These are phyloP conservation scores for Anastrepha obliqua DNA, from an alignment of 1,140 invertebrate species.

Conservation along the genomic window DNA sequence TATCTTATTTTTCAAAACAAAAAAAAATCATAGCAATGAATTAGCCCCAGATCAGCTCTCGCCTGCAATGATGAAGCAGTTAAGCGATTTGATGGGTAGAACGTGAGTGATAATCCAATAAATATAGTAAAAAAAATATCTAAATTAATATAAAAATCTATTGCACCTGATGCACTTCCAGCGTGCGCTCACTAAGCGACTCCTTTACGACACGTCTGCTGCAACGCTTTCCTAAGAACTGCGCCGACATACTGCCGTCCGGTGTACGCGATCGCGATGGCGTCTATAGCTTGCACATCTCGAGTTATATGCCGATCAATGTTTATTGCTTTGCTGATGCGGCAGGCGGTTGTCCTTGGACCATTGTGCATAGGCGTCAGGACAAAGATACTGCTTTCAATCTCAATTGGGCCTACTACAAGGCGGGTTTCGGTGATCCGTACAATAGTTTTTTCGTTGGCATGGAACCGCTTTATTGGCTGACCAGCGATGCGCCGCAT, in stretches of 20 bases:
- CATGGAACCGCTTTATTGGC: neutral
- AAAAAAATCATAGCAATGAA: neutral
- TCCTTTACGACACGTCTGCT: conserved; percentile 13
- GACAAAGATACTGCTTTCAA: conserved; percentile 16
- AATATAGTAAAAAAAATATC: neutral
- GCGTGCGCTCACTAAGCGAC: neutral
- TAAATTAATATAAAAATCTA: neutral
- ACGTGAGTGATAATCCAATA: neutral
- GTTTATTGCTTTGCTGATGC: conserved; percentile 20
- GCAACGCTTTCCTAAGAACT: conserved; percentile 21
- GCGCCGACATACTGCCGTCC: conserved; percentile 1
- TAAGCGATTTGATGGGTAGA: conserved; percentile 14
- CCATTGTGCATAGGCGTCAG: conserved; percentile 21
- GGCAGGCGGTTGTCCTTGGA: conserved; percentile 20
- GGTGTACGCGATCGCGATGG: conserved; percentile 5
- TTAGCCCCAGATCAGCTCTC: neutral
- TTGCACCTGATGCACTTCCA: neutral
- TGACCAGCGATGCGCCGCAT: conserved; percentile 18
- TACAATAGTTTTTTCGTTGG: conserved; percentile 11
- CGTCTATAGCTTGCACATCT: conserved; percentile 34
- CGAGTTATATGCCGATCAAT: conserved; percentile 21
- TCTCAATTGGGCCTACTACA: neutral
- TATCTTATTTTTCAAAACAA: neutral
- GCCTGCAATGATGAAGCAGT: neutral
- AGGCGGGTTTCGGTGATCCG: conserved; percentile 25